These are phyloP conservation scores for Callionymus lyra DNA, from an alignment of 2,113 vertebrate genomes.

Conservation along the genomic window DNA sequence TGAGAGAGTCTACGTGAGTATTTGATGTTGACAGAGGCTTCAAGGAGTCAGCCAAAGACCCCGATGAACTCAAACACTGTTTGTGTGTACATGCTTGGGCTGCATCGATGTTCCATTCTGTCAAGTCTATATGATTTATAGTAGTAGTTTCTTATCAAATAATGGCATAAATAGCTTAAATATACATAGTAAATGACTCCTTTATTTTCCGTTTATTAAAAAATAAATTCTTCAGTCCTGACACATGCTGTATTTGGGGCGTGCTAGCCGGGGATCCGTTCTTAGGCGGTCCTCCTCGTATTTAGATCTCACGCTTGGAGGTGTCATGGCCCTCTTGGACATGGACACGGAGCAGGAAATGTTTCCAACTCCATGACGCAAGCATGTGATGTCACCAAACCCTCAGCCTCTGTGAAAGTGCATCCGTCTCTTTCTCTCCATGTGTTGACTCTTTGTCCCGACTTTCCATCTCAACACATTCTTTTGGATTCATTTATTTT, in stretches of 20 bases:
- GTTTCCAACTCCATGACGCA: slow-evolving; percentile 36
- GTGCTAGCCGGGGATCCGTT: not conserved
- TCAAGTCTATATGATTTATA: too few species aligned
- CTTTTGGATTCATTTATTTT: too few species aligned
- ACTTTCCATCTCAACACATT: too few species aligned
- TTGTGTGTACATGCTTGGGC: slow-evolving; percentile 9
- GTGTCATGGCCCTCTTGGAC: slow-evolving; percentile 39
- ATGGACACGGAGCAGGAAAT: slow-evolving; percentile 40
- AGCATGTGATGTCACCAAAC: slow-evolving; percentile 29
- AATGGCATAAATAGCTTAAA: too few species aligned
- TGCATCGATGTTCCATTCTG: not conserved
- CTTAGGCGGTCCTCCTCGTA: slow-evolving; percentile 17
- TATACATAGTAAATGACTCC: too few species aligned
- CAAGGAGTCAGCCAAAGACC: slow-evolving; percentile 69
- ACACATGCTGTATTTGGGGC: too few species aligned
- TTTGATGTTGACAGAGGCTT: slow-evolving; percentile 46
- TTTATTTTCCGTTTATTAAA: too few species aligned
- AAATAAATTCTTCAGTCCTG: too few species aligned
- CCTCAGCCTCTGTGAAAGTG: slow-evolving; percentile 15
- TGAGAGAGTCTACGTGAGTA: slow-evolving; percentile 45
- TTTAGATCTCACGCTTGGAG: slow-evolving; percentile 52
- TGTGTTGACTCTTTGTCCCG: slow-evolving; percentile 1
- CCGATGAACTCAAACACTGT: slow-evolving; percentile 37
- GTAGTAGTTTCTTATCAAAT: too few species aligned
- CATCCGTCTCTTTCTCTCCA: not conserved